Conservation (phyloP, 2,113 vertebrate species). For the Oryzias woworae region DNA sequence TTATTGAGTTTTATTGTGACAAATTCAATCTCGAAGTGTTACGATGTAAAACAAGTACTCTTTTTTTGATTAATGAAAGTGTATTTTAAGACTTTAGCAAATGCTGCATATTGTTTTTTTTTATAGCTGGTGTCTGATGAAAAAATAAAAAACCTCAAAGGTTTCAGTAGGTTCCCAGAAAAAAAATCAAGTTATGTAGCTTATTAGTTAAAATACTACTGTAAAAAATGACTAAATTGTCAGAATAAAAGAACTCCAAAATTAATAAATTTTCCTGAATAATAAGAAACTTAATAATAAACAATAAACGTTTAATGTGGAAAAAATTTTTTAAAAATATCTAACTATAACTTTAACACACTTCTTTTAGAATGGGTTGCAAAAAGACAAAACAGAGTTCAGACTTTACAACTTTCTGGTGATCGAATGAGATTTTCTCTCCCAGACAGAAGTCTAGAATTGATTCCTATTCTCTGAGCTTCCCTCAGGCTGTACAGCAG, state of each 20-base stretch:
- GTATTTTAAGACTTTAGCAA: too few species aligned
- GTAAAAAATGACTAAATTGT: not conserved
- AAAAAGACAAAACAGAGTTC: conserved; percentile 39
- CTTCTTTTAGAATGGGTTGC: conserved; percentile 11
- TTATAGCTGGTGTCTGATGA: too few species aligned
- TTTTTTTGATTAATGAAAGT: too few species aligned
- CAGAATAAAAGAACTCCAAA: not conserved
- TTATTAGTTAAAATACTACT: not conserved
- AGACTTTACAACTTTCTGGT: conserved; percentile 39
- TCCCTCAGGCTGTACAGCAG: conserved; percentile 24
- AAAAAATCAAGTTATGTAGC: not conserved
- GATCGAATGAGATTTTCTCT: conserved; percentile 33
- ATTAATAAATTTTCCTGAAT: conserved; percentile 8
- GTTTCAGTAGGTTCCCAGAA: not conserved
- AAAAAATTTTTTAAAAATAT: conserved; percentile 43
- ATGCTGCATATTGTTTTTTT: too few species aligned
- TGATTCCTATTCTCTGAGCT: conserved; percentile 15
- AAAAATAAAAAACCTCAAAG: too few species aligned
- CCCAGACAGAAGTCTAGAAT: conserved; percentile 24
- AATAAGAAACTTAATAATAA: conserved; percentile 22
- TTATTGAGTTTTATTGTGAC: too few species aligned
- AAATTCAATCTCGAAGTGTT: too few species aligned
- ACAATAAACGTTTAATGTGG: conserved; percentile 37
- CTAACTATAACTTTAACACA: conserved; percentile 12
- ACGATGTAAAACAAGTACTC: too few species aligned